Base-by-base conservation (phyloP, 92 coral and sea anemone species). In the Zoanthus solanderi region DNA sequence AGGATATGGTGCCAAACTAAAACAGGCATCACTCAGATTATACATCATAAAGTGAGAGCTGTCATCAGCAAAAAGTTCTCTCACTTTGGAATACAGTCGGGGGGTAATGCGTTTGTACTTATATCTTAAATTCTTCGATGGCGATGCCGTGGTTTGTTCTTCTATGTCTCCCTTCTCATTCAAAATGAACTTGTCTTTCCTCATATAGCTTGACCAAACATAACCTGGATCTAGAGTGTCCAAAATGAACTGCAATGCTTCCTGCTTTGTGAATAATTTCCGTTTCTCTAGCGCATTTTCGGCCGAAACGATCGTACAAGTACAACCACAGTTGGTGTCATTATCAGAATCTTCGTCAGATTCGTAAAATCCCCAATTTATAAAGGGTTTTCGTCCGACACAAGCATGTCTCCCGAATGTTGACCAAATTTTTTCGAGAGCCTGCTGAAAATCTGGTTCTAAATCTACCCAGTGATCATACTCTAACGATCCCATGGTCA, bases 11-110 rank as follows among this genome's bases (percentile, higher is more conserved):
- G 47, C 29, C 71, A 78, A 78, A 68, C 88, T 87, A 53, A 82
- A 53, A 37, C 90, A 90, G 0, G 88, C 93, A 75, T 90, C 90
- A 57, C 90, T 90, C 54, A 90, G 75, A 61, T 60, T 76, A 71
- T 87, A 90, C 34, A 53, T 6, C 76, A 90, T 83, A 60, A 90
- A 90, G 12, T 83, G 84, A 13, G 84, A 78, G 56, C 93, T 87
- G 7, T 82, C 53, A 65, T 87, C 90, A 29, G 93, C 93, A 90
- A 90, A 90, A 16, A 90, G 23, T 31, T 88, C 52, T 54, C 80
- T 90, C 23, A 90, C 42, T 63, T 83, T 67, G 17, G 75, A 32
- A 47, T 47, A 91, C 32, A 87, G 46, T 7, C 80, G 8, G n/a
- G 34, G 29, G 13, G 74, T 23, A 32, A 90, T 28, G 3, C 83